These are phyloP conservation scores for Delphinus delphis DNA, from an alignment of 2,113 vertebrate genomes.

Conservation along the genomic window DNA sequence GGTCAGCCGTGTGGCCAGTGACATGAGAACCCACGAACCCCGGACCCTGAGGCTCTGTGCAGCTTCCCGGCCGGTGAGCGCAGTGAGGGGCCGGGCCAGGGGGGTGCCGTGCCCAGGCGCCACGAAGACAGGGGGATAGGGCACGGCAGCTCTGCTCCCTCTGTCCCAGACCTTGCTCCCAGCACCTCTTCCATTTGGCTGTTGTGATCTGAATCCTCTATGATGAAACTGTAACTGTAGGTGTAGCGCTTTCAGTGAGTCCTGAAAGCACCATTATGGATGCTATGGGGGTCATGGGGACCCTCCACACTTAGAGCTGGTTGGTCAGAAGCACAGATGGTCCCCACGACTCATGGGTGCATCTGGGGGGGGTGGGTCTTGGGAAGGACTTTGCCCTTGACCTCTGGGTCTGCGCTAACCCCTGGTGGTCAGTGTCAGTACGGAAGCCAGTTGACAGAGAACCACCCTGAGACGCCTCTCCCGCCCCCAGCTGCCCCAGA, in stretches of 20 bases:
- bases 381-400: not conserved
- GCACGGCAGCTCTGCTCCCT: not conserved
- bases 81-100: not conserved
- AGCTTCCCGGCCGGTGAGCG: not conserved
- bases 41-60: not conserved
- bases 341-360: not conserved
- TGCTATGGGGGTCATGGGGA: not conserved
- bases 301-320: not conserved
- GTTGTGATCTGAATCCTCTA: not conserved
- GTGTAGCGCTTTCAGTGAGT: not conserved
- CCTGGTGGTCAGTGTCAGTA: not conserved
- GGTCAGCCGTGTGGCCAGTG: not conserved
- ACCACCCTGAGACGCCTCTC: not conserved
- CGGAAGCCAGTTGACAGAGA: not conserved
- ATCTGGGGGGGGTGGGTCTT: not conserved
- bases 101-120: not conserved
- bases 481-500: not conserved
- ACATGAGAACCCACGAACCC: not conserved
- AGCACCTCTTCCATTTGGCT: not conserved
- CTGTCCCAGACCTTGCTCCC: not conserved
- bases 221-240: not conserved
- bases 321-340: not conserved
- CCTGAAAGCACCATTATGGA: not conserved
- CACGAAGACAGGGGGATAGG: not conserved
- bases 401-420: not conserved